Base-by-base conservation (phyloP, 2,888 invertebrate species). In the Limenitis camilla region DNA sequence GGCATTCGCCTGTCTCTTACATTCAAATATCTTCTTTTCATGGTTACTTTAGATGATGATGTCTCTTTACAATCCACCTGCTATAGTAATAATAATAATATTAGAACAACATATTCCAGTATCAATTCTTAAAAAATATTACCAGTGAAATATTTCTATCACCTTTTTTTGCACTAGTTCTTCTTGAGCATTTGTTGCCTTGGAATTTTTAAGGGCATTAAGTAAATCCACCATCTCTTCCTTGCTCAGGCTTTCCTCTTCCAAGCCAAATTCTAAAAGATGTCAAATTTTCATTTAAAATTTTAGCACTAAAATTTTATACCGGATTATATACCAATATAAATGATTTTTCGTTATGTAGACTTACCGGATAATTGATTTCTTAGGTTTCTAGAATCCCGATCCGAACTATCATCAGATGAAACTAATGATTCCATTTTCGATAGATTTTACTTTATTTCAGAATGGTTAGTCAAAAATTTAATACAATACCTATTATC, bases 151-250 rank as follows among this genome's bases (percentile, higher is more conserved):
- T 6, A n/a, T 31, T 30, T 30, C 27, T 6, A 27, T 49, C 65
- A 73, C 72, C 66, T 71, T 72, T 51, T 70, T 68, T 45, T 74
- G 65, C 28, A 64, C 58, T 9, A 71, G 49, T 54, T 80, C 79
- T 52, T 87, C 86, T 59, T 82, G 74, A 61, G 72, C 71, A 52
- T 69, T 76, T 36, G 81, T 76, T 19, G 75, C 68, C 65, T 83
- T 81, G 7, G 88, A 88, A 69, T 85, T 78, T 53, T 74, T 79
- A 29, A 88, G 65, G 40, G 85, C 88, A 64, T 74, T 81, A 30
- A 88, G 64, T 31, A 88, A 71, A 66, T 88, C 83, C 59, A 64
- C 65, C 87, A 88, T 88, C 68, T 88, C 88, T 59, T 84, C 81
- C 63, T 82, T 84, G 54, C 76, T 78, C 39, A 88, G 70, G 59